Base-by-base conservation (phyloP, 2,113 vertebrate genomes). In the Gavia stellata region DNA sequence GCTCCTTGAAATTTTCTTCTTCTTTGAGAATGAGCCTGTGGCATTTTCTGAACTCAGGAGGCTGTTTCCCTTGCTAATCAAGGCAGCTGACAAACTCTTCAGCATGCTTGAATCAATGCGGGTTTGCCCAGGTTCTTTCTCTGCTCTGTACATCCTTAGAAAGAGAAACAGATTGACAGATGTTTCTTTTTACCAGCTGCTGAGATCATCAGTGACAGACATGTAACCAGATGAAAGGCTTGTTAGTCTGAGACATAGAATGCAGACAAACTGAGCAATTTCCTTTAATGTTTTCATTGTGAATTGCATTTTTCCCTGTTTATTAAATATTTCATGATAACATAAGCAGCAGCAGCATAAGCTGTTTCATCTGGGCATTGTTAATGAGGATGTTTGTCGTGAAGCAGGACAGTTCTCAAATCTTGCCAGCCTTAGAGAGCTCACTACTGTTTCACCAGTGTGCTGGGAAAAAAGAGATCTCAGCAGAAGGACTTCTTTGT, bases 101-200 rank as follows among this genome's bases (percentile, higher is more conserved):
- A 80, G 86, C 34, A 4, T 71, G 50, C 67, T 75, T 86, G 66
- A 93, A 85, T 95, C 90, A 67, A 15, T 94, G 50, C 8, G 6
- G 55, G 50, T 90, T 97, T 96, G 50, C 74, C 61, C 36, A 68
- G 34, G 23, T 78, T 96, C 71, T 58, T 89, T 94, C 79, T 95
- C 40, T 91, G 38, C 85, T 66, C 52, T 78, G 38, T 92, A 56
- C 7, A 33, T 38, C 65, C 45, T 83, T 80, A 70, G 78, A 72
- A 82, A 62, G 36, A 85, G 40, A 28, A 84, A 66, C 20, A 81
- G 38, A 82, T 55, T 94, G 86, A 73, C 70, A 86, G 80, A 36
- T 86, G 38, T 90, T 92, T 86, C 61, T 95, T 96, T 59, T 82
- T 58, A 89, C 62, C 67, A 83, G 73, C 91, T 93, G 59, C 66